Evolutionary conservation across 2,888 invertebrate genomes (phyloP).

Genomic region (Branchellion lobata): DNA sequence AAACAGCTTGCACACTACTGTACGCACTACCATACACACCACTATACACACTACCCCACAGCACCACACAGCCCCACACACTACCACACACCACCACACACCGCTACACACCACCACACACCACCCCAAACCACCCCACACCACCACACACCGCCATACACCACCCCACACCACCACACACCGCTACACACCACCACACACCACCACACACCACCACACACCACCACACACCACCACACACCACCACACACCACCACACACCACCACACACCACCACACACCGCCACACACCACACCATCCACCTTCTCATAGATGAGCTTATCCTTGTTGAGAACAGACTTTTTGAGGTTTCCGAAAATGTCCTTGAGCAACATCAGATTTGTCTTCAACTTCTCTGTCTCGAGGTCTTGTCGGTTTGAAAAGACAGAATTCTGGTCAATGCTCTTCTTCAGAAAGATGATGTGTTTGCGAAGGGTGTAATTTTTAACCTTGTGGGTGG

Average conservation of each 20-base stretch:
- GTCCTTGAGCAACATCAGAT: not conserved
- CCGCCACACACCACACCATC: not conserved
- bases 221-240: no score
- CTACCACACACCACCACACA: no score
- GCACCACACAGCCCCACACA: no score
- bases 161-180: no score
- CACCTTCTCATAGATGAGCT: constrained; percentile 38
- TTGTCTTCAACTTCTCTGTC: constrained; percentile 24
- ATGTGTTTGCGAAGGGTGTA: constrained; percentile 37
- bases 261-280: not conserved
- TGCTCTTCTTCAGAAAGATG: constrained; percentile 39
- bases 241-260: not conserved
- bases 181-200: no score
- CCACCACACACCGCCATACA: no score
- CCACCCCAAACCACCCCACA: no score
- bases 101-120: no score
- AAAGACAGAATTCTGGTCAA: constrained; percentile 26
- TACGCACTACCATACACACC: no score
- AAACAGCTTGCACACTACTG: not conserved
- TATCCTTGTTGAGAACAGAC: constrained; percentile 34
- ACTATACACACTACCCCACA: no score
- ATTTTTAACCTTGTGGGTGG: constrained; percentile 20
- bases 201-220: no score
- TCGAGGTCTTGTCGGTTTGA: constrained; percentile 13
- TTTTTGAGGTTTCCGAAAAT: constrained; percentile 35